phyloP scores from a whole-genome alignment of 2,888 invertebrate species.

The Hemicrepidius hirtus region DNA sequence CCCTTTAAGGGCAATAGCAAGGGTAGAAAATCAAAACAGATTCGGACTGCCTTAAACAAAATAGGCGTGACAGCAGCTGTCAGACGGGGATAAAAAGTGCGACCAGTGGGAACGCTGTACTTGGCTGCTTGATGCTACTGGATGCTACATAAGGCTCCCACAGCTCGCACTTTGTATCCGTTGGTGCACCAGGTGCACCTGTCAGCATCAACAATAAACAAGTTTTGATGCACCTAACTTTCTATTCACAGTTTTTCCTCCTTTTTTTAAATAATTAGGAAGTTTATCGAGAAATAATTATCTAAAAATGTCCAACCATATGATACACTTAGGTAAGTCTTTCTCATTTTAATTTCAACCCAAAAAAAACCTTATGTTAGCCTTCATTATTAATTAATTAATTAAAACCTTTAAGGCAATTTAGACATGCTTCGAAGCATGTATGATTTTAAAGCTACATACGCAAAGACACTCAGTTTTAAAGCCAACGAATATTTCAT shows the following conservation, averaged over 20 bases:
- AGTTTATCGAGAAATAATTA: conserved; percentile 22
- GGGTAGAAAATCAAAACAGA: too few species aligned
- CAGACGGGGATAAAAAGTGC: too few species aligned
- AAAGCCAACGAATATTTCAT: conserved; percentile 87
- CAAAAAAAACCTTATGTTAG: neutral
- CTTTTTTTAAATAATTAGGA: conserved; percentile 23
- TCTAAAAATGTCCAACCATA: conserved; percentile 49
- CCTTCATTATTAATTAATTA: conserved; percentile 16
- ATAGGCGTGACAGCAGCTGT: conserved; percentile 1
- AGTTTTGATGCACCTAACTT: conserved; percentile 28
- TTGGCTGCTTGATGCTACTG: conserved; percentile 45
- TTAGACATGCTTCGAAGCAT: conserved; percentile 89
- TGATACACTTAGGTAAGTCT: conserved; percentile 48
- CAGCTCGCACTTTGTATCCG: too few species aligned
- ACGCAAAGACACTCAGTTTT: conserved; percentile 89
- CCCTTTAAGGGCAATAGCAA: too few species aligned
- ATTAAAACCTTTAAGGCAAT: conserved; percentile 74
- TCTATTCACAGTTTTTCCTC: conserved; percentile 5
- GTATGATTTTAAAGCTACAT: conserved; percentile 89
- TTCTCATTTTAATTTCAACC: neutral
- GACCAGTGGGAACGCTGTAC: neutral
- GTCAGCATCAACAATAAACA: conserved; percentile 35
- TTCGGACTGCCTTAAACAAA: conserved; percentile 10
- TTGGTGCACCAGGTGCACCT: too few species aligned
- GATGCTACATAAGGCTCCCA: too few species aligned